Percentiles rank a stretch among this genome's conserved stretches.
These are phyloP conservation scores for Champsocephalus gunnari DNA, from an alignment of 2,797 vertebrate genomes.

Conservation along the genomic window DNA sequence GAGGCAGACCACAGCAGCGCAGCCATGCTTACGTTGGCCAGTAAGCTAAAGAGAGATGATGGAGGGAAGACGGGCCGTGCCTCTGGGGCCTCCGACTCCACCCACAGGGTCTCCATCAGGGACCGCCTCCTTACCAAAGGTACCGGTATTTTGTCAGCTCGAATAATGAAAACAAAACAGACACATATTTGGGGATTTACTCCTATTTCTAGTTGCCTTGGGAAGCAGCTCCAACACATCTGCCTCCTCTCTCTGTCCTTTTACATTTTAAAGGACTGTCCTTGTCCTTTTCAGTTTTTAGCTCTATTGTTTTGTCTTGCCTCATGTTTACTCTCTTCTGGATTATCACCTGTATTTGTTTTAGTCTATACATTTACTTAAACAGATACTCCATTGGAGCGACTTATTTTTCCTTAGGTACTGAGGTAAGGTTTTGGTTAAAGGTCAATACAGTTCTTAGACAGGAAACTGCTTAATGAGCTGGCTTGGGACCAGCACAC, in stretches of 20 bases:
- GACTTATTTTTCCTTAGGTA: neutral
- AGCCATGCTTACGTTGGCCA: slow-evolving; percentile 96
- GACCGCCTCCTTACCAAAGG: slow-evolving; percentile 98
- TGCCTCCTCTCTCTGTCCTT: neutral
- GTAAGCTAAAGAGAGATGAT: slow-evolving; percentile 95
- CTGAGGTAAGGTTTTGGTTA: neutral
- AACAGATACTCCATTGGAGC: neutral
- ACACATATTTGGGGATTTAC: neutral
- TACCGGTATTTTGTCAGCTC: slow-evolving; percentile 56
- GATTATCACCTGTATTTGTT: neutral
- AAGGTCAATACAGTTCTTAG: no score
- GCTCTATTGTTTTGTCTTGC: neutral
- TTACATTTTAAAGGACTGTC: slow-evolving; percentile 20
- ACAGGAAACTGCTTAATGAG: slow-evolving; percentile 1
- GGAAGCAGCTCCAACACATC: neutral
- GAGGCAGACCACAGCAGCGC: slow-evolving; percentile 57
- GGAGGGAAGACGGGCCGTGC: slow-evolving; percentile 89
- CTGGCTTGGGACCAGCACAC: neutral
- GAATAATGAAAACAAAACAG: neutral
- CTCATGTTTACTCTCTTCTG: neutral
- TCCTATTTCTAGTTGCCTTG: neutral
- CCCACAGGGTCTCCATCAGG: slow-evolving; percentile 93
- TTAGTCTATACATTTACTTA: neutral
- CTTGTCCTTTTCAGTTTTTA: slow-evolving; percentile 16
- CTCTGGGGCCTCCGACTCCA: slow-evolving; percentile 87